These are phyloP conservation scores for Conus canariensis DNA, from an alignment of 2,888 invertebrate species.

Conservation along the genomic window DNA sequence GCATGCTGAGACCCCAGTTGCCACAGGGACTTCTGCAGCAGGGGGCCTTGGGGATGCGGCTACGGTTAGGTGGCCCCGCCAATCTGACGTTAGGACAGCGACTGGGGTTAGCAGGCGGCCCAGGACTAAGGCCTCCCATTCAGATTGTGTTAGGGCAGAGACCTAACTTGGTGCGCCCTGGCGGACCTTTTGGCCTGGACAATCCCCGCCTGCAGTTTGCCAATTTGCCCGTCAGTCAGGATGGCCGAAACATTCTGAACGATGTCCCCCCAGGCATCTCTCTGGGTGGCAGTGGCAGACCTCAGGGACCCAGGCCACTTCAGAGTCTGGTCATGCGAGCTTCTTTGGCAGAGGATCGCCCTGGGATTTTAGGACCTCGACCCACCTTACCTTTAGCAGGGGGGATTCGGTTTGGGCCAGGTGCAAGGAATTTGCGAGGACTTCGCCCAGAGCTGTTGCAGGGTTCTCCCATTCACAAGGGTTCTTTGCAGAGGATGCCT, in stretches of 20 bases:
- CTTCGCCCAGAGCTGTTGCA: slow-evolving; percentile 32
- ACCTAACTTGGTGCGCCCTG: slow-evolving; percentile 26
- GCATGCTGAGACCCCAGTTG: slow-evolving; percentile 31
- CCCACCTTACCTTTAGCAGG: slow-evolving; percentile 30
- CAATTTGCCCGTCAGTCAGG: not conserved
- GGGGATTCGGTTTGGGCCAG: slow-evolving; percentile 37
- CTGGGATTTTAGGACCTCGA: slow-evolving; percentile 29
- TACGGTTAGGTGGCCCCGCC: slow-evolving; percentile 27
- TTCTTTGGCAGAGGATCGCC: slow-evolving; percentile 11
- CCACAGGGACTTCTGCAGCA: slow-evolving; percentile 53
- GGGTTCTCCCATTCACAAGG: slow-evolving; percentile 24
- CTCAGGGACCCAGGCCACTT: slow-evolving; percentile 1
- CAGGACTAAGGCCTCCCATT: slow-evolving; percentile 33
- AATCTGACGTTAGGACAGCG: slow-evolving; percentile 45
- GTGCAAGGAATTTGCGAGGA: slow-evolving; percentile 27
- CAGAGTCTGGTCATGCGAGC: slow-evolving; percentile 8
- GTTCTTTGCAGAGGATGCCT: not conserved
- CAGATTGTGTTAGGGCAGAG: slow-evolving; percentile 39
- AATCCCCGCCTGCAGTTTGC: slow-evolving; percentile 22
- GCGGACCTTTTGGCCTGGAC: slow-evolving; percentile 22
- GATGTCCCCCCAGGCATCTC: not conserved
- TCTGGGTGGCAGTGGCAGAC: not conserved
- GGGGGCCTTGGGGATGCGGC: slow-evolving; percentile 33
- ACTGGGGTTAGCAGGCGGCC: slow-evolving; percentile 43
- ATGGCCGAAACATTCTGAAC: not conserved